A percentile compares a stretch with the other conserved stretches of the same genome.
phyloP scores from a whole-genome alignment of 2,113 vertebrate species.

The Platysternon megacephalum region DNA sequence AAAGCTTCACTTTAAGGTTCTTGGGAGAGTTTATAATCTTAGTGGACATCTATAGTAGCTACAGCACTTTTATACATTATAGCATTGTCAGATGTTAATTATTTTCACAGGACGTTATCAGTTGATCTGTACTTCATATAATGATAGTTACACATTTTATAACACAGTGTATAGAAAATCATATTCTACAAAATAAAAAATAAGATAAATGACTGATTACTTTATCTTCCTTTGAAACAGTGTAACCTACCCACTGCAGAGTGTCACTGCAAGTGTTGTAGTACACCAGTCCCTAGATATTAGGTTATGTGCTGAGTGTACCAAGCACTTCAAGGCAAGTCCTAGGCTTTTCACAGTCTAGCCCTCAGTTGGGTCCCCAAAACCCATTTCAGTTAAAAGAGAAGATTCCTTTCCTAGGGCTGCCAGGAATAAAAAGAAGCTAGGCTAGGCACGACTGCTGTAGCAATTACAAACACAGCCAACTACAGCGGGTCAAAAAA shows the following conservation, averaged over 20 bases:
- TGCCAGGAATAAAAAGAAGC: neutral
- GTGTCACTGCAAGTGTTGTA: conserved; percentile 10
- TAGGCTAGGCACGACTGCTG: neutral
- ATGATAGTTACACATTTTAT: conserved; percentile 45
- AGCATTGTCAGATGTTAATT: conserved; percentile 35
- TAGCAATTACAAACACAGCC: neutral
- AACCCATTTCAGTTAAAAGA: neutral
- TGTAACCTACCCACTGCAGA: neutral
- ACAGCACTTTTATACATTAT: conserved; percentile 36
- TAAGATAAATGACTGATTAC: conserved; percentile 42
- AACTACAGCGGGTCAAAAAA: too few relatives aligned
- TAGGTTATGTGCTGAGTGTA: neutral
- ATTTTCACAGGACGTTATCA: neutral
- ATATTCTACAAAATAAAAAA: neutral
- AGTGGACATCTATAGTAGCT: neutral
- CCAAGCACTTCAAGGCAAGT: neutral
- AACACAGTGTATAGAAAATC: conserved; percentile 21
- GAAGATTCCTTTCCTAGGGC: neutral
- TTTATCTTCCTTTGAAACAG: conserved; percentile 20
- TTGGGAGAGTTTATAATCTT: neutral
- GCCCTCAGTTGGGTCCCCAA: neutral
- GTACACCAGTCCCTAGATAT: neutral
- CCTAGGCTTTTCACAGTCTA: neutral
- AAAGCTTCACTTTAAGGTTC: neutral
- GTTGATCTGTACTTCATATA: neutral